Conservation (phyloP, 2,797 vertebrate species). For the Lepidocolaptes lacrymiger region DNA sequence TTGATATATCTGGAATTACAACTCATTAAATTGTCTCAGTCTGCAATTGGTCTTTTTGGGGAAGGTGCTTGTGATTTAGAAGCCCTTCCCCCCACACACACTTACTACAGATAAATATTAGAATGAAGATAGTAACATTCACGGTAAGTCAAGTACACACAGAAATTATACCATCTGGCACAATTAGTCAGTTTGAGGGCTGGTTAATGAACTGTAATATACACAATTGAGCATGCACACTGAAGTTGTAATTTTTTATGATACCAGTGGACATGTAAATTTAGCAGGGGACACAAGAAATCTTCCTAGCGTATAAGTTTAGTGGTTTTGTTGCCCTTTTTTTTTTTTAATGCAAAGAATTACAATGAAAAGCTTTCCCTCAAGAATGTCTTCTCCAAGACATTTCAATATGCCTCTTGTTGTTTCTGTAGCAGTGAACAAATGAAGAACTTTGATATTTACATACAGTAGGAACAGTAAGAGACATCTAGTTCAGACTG, state of each 20-base stretch:
- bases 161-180: conserved; percentile 71
- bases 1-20: conserved; percentile 36
- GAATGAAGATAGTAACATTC: conserved; percentile 58
- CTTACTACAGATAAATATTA: conserved; percentile 46
- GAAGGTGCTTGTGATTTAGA: conserved; percentile 41
- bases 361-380: not conserved
- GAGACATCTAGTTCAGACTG: not conserved
- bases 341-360: not conserved
- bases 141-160: conserved; percentile 55
- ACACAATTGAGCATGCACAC: conserved; percentile 22
- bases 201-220: conserved; percentile 69
- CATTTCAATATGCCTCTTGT: not conserved
- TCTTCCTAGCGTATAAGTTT: not conserved
- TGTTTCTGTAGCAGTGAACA: not conserved
- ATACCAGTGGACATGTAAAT: conserved; percentile 21
- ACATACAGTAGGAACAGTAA: not conserved
- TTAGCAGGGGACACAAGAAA: not conserved
- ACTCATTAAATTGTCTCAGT: conserved; percentile 40
- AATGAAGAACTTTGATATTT: not conserved
- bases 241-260: conserved; percentile 22
- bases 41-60: conserved; percentile 50
- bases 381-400: not conserved
- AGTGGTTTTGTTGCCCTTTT: no score
- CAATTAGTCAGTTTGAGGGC: conserved; percentile 65
- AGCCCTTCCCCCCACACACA: not conserved